Evolutionary conservation across 2,888 invertebrate genomes (phyloP).

Genomic region (Lobophora halterata): DNA sequence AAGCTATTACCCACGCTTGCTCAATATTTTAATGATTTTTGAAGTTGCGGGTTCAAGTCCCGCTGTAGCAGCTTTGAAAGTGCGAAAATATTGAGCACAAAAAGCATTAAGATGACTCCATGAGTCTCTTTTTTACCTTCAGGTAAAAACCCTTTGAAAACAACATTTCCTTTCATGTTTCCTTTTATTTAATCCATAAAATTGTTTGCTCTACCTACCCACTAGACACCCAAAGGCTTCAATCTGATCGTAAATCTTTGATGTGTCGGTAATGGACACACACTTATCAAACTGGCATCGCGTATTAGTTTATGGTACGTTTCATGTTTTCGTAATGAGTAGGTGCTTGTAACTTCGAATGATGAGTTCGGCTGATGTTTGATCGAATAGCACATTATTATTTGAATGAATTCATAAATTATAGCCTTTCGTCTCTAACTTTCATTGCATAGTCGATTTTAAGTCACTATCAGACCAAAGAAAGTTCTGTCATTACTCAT

Average conservation of each 20-base stretch:
- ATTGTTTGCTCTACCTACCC: slow-evolving; percentile 26
- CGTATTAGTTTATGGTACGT: slow-evolving; percentile 28
- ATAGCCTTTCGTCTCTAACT: too few relatives aligned
- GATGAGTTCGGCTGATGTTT: slow-evolving; percentile 28
- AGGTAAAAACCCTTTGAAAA: slow-evolving; percentile 2
- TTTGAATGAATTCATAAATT: too few relatives aligned
- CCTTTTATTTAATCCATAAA: slow-evolving; percentile 48
- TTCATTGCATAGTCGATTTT: too few relatives aligned
- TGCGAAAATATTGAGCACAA: too few relatives aligned
- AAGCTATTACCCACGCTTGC: too few relatives aligned
- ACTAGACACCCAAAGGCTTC: slow-evolving; percentile 12
- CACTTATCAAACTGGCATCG: slow-evolving; percentile 41
- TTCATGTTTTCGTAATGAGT: slow-evolving; percentile 24
- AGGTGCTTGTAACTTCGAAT: slow-evolving; percentile 17
- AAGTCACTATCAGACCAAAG: too few relatives aligned
- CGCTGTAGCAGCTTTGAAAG: too few relatives aligned
- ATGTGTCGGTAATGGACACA: slow-evolving; percentile 44
- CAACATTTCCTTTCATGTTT: too few relatives aligned
- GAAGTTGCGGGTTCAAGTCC: too few relatives aligned
- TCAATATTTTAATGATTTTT: too few relatives aligned
- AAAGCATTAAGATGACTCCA: too few relatives aligned
- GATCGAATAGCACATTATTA: slow-evolving; percentile 19
- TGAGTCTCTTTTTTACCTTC: neutral
- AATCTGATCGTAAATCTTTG: slow-evolving; percentile 41
- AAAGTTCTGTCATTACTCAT: too few relatives aligned